Evolutionary conservation across 2,888 invertebrate genomes (phyloP).

Genomic region (Perizoma flavofasciatum): DNA sequence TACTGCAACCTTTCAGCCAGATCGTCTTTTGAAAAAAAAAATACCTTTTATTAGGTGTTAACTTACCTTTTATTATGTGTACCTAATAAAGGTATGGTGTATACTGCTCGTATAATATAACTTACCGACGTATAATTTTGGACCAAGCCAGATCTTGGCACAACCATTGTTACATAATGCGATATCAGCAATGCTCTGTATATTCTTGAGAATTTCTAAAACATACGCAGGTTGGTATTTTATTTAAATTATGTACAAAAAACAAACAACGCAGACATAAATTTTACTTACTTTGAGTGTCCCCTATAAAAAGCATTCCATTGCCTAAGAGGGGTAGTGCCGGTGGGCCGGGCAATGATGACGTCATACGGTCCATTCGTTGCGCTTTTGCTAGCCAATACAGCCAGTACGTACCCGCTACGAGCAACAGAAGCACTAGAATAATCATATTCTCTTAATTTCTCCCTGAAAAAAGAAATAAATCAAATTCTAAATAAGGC

Average conservation of each 20-base stretch:
- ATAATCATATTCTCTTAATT: conserved; percentile 54
- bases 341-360: conserved; percentile 53
- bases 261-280: not conserved
- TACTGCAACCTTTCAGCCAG: too few relatives aligned
- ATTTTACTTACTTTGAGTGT: conserved; percentile 58
- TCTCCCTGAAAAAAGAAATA: conserved; percentile 10
- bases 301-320: conserved; percentile 64
- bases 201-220: conserved; percentile 65
- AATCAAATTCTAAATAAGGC: too few relatives aligned
- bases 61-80: too few relatives aligned
- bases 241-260: not conserved
- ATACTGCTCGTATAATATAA: not conserved
- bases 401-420: conserved; percentile 50
- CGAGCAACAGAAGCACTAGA: conserved; percentile 42
- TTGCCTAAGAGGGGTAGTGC: conserved; percentile 64
- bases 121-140: conserved; percentile 71
- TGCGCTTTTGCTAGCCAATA: conserved; percentile 47
- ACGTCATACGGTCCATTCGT: conserved; percentile 57
- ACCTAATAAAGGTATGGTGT: too few relatives aligned
- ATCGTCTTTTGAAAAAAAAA: too few relatives aligned
- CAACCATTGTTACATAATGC: conserved; percentile 55
- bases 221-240: conserved; percentile 24
- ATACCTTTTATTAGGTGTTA: too few relatives aligned
- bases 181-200: conserved; percentile 56
- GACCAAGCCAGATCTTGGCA: conserved; percentile 71